Base-by-base conservation (phyloP, 2,797 vertebrate genomes). In the Gymnopithys bicolor region DNA sequence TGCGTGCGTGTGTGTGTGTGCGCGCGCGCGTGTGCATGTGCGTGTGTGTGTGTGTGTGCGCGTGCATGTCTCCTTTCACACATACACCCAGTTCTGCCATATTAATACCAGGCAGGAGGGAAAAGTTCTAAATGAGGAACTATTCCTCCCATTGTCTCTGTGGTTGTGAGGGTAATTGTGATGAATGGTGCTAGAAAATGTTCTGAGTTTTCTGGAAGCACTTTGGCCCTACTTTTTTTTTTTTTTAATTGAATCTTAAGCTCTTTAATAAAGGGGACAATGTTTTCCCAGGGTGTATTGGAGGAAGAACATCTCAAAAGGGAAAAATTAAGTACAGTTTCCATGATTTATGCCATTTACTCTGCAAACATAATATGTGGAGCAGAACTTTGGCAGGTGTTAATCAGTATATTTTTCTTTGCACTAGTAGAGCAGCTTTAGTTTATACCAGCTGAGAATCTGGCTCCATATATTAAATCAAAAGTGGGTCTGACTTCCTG, bases 331-430 rank as follows among this genome's bases (percentile, higher is more conserved):
- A 81, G 84, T 66, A 80, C n/a, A 78, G 41, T 97, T 95, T 96
- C 92, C 87, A 67, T 84, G 59, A 95, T 92, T 93, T 92, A 92
- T 89, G 76, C 76, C 94, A 92, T 73, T 94, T 90, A 73, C 77
- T 94, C 52, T 89, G 77, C 84, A 95, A 95, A 93, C 70, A 89
- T 91, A 92, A 89, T 95, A 87, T 88, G 52, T 49, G 73, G 79
- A 97, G 89, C 89, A 96, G 89, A 93, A 91, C 63, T 93, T 95
- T 94, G 95, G 95, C 94, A 93, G 92, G 87, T 96, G 87, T 91
- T 91, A 96, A 95, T 82, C 94, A 84, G 87, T 88, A 63, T 93
- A 95, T 94, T 95, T 97, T 93, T 73, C 82, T 94, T 94, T 13
- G 7, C 80, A 91, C 55, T 73, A 96, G 85, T 79, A 89, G 55